Conservation (phyloP, 2,888 invertebrate genomes). For the Eustalomyia histrio region DNA sequence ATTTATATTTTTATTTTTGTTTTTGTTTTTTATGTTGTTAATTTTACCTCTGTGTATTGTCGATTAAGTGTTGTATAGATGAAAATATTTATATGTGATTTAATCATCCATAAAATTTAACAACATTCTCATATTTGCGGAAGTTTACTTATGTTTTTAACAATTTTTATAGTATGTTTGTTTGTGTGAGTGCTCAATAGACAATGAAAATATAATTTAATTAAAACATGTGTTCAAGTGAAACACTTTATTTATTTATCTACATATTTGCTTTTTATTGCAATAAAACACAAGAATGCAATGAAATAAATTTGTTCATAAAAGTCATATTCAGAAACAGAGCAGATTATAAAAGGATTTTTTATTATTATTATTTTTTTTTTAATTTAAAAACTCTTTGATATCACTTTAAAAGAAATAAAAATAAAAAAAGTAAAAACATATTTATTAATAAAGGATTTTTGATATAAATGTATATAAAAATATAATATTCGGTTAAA, state of each 20-base stretch:
- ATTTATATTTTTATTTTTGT: neutral
- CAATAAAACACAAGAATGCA: neutral
- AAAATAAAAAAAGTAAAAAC: too few relatives aligned
- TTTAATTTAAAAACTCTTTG: neutral
- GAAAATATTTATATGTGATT: slow-evolving; percentile 50
- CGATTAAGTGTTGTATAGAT: slow-evolving; percentile 15
- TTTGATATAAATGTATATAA: too few relatives aligned
- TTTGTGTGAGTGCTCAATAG: slow-evolving; percentile 40
- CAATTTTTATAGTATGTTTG: slow-evolving; percentile 4
- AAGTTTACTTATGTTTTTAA: slow-evolving; percentile 51
- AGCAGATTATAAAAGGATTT: neutral
- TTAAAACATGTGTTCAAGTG: slow-evolving; percentile 52
- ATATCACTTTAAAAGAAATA: neutral
- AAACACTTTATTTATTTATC: slow-evolving; percentile 23
- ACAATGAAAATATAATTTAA: slow-evolving; percentile 55
- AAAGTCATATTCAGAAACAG: slow-evolving; percentile 10
- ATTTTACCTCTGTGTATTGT: slow-evolving; percentile 5
- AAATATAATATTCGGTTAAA: too few relatives aligned
- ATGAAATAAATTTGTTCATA: neutral
- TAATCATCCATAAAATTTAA: slow-evolving; percentile 64
- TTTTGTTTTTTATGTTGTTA: neutral
- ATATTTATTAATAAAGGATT: too few relatives aligned
- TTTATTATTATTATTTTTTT: too few relatives aligned
- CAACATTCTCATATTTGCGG: slow-evolving; percentile 64
- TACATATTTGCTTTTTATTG: slow-evolving; percentile 2